Evolutionary conservation across 1,140 invertebrate species (phyloP), one percentile per base, ranked within the genome.

Genomic region (Chironomus tepperi): DNA sequence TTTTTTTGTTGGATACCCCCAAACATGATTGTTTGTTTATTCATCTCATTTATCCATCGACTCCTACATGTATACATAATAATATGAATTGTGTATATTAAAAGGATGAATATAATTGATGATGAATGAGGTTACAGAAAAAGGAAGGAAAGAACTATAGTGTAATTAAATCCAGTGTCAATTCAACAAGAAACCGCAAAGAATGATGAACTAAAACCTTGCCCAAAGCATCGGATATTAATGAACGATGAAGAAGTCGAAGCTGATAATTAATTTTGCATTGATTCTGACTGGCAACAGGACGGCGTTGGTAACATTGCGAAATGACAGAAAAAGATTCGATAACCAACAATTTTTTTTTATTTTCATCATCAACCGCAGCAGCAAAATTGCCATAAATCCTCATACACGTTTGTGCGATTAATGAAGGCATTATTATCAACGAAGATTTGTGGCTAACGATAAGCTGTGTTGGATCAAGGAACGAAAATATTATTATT

Each of bases 161-260:
- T 57, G 47, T 57, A 57, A 57, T 57, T 57, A 57, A 57, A 57
- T 57, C 47, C 47, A n/a, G 47, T 57, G 47, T 57, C 47, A 57
- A 57, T 57, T n/a, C 47, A 57, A 57, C n/a, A n/a, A n/a, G 47
- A 57, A 57, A 57, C 47, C 47, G 15, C 47, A 57, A 57, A n/a
- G n/a, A 34, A 34, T 34, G 24, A 34, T 34, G 47, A 57, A 12
- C 47, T 57, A n/a, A n/a, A 12, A n/a, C 47, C 12, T 57, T 57
- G 47, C 12, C 47, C 12, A 57, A 57, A 57, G n/a, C n/a, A 57
- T 57, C n/a, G 47, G n/a, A 57, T n/a, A 57, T n/a, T n/a, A 57
- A n/a, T 15, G 47, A 57, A 57, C 24, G 24, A 34, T 2, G 24
- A 34, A 34, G 5, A 34, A 34, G 24, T 34, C 24, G 24, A 34